Base-by-base conservation (phyloP, 2,113 vertebrate genomes). In the Alethe diademata region DNA sequence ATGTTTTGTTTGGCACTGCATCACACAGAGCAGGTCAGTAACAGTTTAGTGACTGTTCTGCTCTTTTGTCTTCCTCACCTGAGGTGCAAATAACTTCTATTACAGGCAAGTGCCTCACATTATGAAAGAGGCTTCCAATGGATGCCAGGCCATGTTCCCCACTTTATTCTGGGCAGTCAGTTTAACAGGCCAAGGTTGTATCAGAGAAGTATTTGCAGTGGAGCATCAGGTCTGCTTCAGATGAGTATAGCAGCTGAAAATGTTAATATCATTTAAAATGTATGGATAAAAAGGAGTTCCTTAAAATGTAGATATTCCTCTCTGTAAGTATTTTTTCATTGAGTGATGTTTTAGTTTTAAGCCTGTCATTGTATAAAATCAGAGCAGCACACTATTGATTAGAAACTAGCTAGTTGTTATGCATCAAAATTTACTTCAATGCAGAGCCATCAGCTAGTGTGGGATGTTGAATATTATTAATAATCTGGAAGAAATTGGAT, bases 51-150 rank as follows among this genome's bases (percentile, higher is more conserved):
- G 48, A 48, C 65, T 51, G 26, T 25, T 90, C 31, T 79, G 35
- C 31, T 88, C 72, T 66, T 71, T 48, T 64, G 51, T 36, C 36
- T 87, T 78, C 61, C 43, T 53, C 53, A 78, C 1, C 47, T 58
- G 73, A 84, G 38, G 14, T 58, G 24, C 43, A 72, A 51, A 47
- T 33, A 40, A 47, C 65, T 74, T 66, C 19, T 53, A 6, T 45
- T 76, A 66, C 0, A 2, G 58, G 5, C 26, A 76, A 67, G 65
- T 0, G 0, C 10, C 22, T 61, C 33, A 24, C 8, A 1, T 78
- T 38, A 42, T 2, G 0, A 17, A 40, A 74, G 83, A 71, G 29
- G 16, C 29, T 85, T 40, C 69, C n/a, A 35, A 8, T 38, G 51
- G 69, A 40, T 47, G 24, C 65, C 1, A 23, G 64, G 24, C 45